Evolutionary conservation across 2,888 invertebrate genomes (phyloP).

Genomic region (Hirtodrosophila confusa): DNA sequence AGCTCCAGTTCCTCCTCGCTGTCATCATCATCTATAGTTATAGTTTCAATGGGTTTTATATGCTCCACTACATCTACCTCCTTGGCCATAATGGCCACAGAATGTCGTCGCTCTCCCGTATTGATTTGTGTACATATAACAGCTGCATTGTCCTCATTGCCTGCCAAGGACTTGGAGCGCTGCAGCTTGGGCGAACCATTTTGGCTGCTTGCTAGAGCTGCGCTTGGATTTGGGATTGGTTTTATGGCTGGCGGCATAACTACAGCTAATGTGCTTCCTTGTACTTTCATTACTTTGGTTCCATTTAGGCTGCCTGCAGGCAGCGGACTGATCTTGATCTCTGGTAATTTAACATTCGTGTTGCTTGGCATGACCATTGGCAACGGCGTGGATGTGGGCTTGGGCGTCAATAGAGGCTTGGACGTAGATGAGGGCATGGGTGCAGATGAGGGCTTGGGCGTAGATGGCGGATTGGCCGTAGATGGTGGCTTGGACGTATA

Average conservation of each 20-base stretch:
- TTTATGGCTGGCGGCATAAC: conserved; percentile 21
- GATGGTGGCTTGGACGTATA: too few relatives aligned
- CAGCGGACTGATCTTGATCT: conserved; percentile 29
- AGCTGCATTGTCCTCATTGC: conserved; percentile 6
- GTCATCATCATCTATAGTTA: conserved; percentile 67
- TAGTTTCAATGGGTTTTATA: conserved; percentile 61
- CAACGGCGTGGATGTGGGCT: background rate
- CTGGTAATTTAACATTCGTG: conserved; percentile 6
- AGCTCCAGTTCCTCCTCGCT: conserved; percentile 45
- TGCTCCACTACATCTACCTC: conserved; percentile 63
- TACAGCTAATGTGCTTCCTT: conserved; percentile 10
- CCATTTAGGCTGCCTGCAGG: conserved; percentile 25
- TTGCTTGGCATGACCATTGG: conserved; percentile 6
- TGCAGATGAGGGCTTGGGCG: too few relatives aligned
- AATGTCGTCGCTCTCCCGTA: conserved; percentile 51
- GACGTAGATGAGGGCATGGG: too few relatives aligned
- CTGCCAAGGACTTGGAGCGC: conserved; percentile 64
- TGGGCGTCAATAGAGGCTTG: too few relatives aligned
- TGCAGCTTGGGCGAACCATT: conserved; percentile 42
- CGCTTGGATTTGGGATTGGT: too few relatives aligned
- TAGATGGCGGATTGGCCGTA: too few relatives aligned
- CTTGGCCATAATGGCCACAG: conserved; percentile 69
- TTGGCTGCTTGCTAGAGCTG: background rate
- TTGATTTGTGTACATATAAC: conserved; percentile 7
- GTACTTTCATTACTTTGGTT: conserved; percentile 34